These are phyloP conservation scores for Catocala sponsa DNA, from an alignment of 2,888 invertebrate genomes.

Conservation along the genomic window DNA sequence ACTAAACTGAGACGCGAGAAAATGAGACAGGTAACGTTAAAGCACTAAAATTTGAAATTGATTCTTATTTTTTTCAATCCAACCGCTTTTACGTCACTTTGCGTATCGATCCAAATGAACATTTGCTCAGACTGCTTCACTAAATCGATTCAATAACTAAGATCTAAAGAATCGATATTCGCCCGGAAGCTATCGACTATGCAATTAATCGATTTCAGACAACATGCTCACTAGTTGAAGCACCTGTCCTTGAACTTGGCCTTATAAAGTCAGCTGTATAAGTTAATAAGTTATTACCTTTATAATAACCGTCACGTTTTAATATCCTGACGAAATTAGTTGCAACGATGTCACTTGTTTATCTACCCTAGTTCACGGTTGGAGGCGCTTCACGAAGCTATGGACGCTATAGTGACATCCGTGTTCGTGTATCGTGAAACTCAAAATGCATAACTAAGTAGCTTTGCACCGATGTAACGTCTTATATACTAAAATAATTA, in stretches of 20 bases:
- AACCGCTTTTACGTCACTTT: no score
- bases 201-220: no score
- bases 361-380: constrained; percentile 23
- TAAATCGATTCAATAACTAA: no score
- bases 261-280: background rate
- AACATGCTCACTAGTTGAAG: no score
- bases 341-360: constrained; percentile 45
- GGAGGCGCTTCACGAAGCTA: constrained; percentile 19
- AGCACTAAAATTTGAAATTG: no score
- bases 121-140: no score
- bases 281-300: constrained; percentile 3
- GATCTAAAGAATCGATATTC: no score
- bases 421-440: constrained; percentile 7
- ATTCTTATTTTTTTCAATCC: no score
- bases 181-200: no score
- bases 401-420: constrained; percentile 13
- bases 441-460: constrained; percentile 25
- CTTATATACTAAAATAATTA: background rate
- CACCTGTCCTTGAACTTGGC: background rate
- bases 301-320: constrained; percentile 20
- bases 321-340: constrained; percentile 28
- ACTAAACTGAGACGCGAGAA: no score
- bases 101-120: no score
- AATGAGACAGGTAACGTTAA: no score
- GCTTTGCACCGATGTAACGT: constrained; percentile 1